Evolutionary conservation across 2,888 invertebrate species (phyloP), one percentile per base, ranked within the genome.

Genomic region (Alloplasta piceator): DNA sequence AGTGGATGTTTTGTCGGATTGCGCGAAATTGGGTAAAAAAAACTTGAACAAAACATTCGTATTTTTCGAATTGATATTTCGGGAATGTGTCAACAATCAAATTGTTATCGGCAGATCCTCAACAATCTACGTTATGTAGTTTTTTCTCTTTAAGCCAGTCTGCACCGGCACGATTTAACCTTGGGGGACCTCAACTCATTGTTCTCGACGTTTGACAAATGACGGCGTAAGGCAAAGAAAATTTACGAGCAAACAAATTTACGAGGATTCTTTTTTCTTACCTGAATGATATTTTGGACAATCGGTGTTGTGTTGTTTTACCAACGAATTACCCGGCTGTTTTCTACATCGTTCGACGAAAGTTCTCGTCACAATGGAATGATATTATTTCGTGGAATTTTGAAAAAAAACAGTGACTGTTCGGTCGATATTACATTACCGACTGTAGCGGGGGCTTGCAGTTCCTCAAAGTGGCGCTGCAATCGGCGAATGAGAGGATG

Each of bases 11-110:
- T 26, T 26, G 1, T 3, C 14, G 0, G 7, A 60, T 80, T 76
- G 67, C 67, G 48, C 38, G 14, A 48, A 52, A 64, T 68, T 73
- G 72, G 9, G 63, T 58, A 68, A 75, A 79, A 64, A 46, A 4
- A 46, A 63, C 7, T n/a, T n/a, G 10, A 56, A 36, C 4, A 7
- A 56, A 52, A 7, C 39, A 9, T 12, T 3, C 26, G 26, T 26
- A 26, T 26, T 26, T 26, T 26, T 26, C 26, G 26, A 26, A 26
- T 2, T 26, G 26, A 26, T 26, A 26, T 26, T 26, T 1, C 26
- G 26, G 26, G 26, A 26, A 26, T 26, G 26, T 26, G 26, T 26
- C 3, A 26, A 26, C 26, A 26, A 26, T 26, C 26, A 26, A 26
- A 26, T 26, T 26, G 26, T 26, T 26, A 26, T 26, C 3, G 26